Conservation (phyloP, 2,113 vertebrate genomes). For the Heteronetta atricapilla region DNA sequence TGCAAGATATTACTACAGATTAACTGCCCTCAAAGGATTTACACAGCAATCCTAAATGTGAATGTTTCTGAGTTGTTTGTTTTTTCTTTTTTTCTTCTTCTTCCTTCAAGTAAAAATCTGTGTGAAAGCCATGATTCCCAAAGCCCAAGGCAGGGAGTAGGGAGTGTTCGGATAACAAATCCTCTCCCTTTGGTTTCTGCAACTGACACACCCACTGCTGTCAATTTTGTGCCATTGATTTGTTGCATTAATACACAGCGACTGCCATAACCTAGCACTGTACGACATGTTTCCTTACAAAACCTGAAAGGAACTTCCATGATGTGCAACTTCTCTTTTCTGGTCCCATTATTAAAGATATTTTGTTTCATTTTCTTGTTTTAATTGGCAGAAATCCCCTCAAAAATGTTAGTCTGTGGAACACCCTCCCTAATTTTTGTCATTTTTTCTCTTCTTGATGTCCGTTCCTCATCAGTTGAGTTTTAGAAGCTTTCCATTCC, state of each 20-base stretch:
- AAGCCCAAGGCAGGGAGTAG: neutral
- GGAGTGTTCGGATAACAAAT: neutral
- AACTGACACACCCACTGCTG: neutral
- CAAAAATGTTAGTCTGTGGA: slow-evolving; percentile 14
- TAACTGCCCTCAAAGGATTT: slow-evolving; percentile 18
- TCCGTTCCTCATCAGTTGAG: slow-evolving; percentile 10
- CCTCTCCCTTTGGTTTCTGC: neutral
- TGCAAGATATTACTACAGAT: slow-evolving; percentile 31
- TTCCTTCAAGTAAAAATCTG: slow-evolving; percentile 8
- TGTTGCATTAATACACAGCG: neutral
- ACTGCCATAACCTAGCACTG: neutral
- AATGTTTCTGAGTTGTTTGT: neutral
- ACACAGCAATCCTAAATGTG: slow-evolving; percentile 8
- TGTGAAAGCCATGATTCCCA: neutral
- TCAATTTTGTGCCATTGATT: neutral
- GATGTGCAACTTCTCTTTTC: slow-evolving; percentile 33
- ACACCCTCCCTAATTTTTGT: slow-evolving; percentile 20
- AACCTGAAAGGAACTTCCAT: neutral
- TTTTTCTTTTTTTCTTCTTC: neutral
- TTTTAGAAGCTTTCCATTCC: slow-evolving; percentile 44
- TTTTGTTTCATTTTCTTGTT: slow-evolving; percentile 52
- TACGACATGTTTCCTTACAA: neutral
- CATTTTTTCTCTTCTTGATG: slow-evolving; percentile 49
- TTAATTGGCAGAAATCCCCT: slow-evolving; percentile 46
- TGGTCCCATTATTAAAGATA: slow-evolving; percentile 59